Conservation (phyloP, 2,888 invertebrate genomes). For the Aelia acuminata region DNA sequence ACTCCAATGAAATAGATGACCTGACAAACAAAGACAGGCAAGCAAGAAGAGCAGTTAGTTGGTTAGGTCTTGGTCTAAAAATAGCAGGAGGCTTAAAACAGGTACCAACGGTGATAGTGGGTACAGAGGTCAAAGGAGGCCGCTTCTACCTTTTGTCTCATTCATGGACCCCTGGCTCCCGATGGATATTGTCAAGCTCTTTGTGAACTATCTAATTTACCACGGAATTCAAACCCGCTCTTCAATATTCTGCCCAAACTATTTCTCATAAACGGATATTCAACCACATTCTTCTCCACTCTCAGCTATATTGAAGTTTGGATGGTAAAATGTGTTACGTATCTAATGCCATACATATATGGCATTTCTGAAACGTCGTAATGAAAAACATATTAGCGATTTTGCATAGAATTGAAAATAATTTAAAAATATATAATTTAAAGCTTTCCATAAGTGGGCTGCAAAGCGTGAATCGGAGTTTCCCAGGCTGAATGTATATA, state of each 20-base stretch:
- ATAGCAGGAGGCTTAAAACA: neutral
- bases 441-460: too few relatives aligned
- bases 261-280: neutral
- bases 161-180: neutral
- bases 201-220: neutral
- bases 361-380: too few relatives aligned
- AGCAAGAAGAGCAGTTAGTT: slow-evolving; percentile 14
- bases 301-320: too few relatives aligned
- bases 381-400: too few relatives aligned
- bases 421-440: too few relatives aligned
- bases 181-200: too few relatives aligned
- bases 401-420: too few relatives aligned
- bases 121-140: neutral
- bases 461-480: too few relatives aligned
- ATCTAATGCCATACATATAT: too few relatives aligned
- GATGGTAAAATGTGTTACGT: too few relatives aligned
- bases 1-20: neutral
- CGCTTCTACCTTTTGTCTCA: neutral
- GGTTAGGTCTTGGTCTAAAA: slow-evolving; percentile 13
- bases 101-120: slow-evolving; percentile 11
- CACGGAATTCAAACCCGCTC: neutral
- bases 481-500: too few relatives aligned
- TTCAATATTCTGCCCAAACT: neutral
- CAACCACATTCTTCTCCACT: neutral
- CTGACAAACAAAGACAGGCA: slow-evolving; percentile 23